phyloP scores from a whole-genome alignment of 2,888 invertebrate genomes.

The Sthenelais limicola region DNA sequence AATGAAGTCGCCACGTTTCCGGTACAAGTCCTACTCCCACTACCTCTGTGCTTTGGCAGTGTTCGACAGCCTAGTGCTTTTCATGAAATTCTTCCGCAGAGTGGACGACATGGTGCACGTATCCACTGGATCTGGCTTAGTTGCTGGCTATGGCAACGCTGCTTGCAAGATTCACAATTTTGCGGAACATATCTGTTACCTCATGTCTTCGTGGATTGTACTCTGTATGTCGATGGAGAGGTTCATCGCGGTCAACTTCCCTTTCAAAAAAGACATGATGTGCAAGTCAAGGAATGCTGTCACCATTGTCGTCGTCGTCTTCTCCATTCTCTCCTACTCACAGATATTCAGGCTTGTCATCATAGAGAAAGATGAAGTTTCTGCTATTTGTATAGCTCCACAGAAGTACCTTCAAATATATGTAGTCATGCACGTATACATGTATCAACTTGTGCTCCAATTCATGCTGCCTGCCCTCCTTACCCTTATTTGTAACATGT shows the following conservation, averaged over 20 bases:
- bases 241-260: slow-evolving; percentile 64
- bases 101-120: slow-evolving; percentile 42
- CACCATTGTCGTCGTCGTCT: slow-evolving; percentile 57
- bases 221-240: slow-evolving; percentile 67
- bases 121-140: slow-evolving; percentile 44
- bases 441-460: slow-evolving; percentile 62
- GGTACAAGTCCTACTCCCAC: slow-evolving; percentile 67
- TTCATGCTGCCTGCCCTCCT: slow-evolving; percentile 61
- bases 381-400: slow-evolving; percentile 38
- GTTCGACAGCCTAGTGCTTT: slow-evolving; percentile 63
- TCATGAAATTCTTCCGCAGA: slow-evolving; percentile 49
- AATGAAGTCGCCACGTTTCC: slow-evolving; percentile 63
- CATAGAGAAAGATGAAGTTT: slow-evolving; percentile 51
- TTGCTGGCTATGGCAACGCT: slow-evolving; percentile 55
- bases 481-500: slow-evolving; percentile 62
- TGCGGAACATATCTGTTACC: slow-evolving; percentile 60
- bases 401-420: slow-evolving; percentile 53
- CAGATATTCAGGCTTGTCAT: slow-evolving; percentile 64
- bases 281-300: slow-evolving; percentile 62
- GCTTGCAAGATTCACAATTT: slow-evolving; percentile 65
- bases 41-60: slow-evolving; percentile 65
- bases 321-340: slow-evolving; percentile 58
- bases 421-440: slow-evolving; percentile 60
- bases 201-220: slow-evolving; percentile 69
- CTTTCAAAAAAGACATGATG: slow-evolving; percentile 61